These are phyloP conservation scores for Glareola pratincola DNA, from an alignment of 2,113 vertebrate species.

Conservation along the genomic window DNA sequence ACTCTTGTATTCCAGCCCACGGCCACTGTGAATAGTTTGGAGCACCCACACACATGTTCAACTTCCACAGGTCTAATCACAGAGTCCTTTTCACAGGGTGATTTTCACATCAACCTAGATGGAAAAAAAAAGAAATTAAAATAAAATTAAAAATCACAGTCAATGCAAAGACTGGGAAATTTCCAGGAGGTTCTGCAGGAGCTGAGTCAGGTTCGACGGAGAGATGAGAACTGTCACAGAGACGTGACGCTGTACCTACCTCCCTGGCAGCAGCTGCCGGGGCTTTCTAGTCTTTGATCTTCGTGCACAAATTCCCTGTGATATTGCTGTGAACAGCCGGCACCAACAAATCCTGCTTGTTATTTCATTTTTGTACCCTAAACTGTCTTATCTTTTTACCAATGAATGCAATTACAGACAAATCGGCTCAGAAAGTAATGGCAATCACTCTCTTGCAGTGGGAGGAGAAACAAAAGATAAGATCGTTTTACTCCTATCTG, in stretches of 20 bases:
- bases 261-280: not conserved
- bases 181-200: not conserved
- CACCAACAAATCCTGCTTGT: not conserved
- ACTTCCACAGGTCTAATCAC: constrained; percentile 55
- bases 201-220: rapidly evolving
- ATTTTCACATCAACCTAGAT: constrained; percentile 33
- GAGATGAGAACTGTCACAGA: not conserved
- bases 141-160: not conserved
- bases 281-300: not conserved
- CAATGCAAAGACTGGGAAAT: not conserved
- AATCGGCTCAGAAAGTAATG: not conserved
- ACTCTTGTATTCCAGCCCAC: constrained; percentile 59
- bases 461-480: constrained; percentile 31
- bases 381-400: constrained; percentile 8
- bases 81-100: constrained; percentile 20
- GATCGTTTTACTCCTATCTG: not conserved
- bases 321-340: not conserved
- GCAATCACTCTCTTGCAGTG: not conserved
- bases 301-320: not conserved
- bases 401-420: not conserved
- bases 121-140: not conserved
- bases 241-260: not conserved
- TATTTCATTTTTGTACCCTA: not conserved
- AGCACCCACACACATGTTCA: constrained; percentile 51
- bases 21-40: constrained; percentile 48